phyloP scores from a whole-genome alignment of 2,888 invertebrate genomes.

The Epirrhoe alternata region DNA sequence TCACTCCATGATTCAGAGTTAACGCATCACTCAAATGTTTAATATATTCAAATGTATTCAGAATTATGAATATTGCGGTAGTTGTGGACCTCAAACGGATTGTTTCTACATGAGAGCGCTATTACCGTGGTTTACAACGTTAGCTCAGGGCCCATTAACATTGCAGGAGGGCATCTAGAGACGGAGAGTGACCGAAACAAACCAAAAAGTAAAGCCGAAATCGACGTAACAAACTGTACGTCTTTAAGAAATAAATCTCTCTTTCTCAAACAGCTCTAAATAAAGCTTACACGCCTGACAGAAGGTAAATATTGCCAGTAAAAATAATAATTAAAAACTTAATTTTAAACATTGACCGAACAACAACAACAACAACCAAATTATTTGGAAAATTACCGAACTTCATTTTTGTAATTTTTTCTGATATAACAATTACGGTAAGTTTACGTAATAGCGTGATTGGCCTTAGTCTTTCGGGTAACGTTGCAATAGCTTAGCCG shows the following conservation, averaged over 20 bases:
- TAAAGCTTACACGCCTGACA: no score
- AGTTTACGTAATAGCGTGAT: no score
- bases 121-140: constrained; percentile 34
- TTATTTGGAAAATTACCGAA: no score
- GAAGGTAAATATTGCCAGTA: no score
- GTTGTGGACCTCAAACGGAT: constrained; percentile 39
- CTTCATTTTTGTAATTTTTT: no score
- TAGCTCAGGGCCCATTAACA: constrained; percentile 35
- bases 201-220: constrained; percentile 13
- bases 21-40: not conserved
- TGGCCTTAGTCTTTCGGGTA: not conserved
- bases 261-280: no score
- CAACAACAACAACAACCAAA: no score
- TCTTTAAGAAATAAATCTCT: no score
- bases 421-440: no score
- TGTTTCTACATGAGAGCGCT: constrained; percentile 41
- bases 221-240: constrained; percentile 1
- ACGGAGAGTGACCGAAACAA: not conserved
- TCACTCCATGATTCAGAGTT: not conserved
- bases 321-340: no score
- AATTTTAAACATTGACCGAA: no score
- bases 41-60: constrained; percentile 47
- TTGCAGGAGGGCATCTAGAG: constrained; percentile 29
- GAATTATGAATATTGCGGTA: constrained; percentile 51
- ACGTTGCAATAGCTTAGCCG: not conserved